Evolutionary conservation across 2,888 invertebrate genomes (phyloP).

Genomic region (Seladonia tumulorum): DNA sequence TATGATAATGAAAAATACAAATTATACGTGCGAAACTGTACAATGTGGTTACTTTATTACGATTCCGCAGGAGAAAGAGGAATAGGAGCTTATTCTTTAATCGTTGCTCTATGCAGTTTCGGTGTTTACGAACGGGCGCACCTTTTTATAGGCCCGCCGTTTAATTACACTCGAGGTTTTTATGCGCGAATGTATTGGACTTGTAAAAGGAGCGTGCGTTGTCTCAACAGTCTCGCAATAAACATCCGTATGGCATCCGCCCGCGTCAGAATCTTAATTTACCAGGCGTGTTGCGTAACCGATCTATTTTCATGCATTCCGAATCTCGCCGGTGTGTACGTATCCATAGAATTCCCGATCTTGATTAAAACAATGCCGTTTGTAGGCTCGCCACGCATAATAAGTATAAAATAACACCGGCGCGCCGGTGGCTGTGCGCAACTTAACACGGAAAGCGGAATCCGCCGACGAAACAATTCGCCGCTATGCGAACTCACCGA

Average conservation of each 20-base stretch:
- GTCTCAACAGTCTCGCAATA: conserved; percentile 70
- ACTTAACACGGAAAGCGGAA: neutral
- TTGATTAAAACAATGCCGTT: conserved; percentile 33
- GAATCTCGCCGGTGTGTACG: conserved; percentile 50
- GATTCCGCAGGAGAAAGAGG: neutral
- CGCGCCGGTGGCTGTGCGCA: neutral
- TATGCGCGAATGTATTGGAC: conserved; percentile 18
- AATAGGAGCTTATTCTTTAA: neutral
- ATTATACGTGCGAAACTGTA: neutral
- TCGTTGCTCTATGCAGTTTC: neutral
- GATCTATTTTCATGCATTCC: conserved; percentile 76
- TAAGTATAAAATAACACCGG: neutral
- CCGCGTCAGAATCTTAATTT: conserved; percentile 81
- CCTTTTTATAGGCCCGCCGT: too few species aligned
- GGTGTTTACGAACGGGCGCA: neutral
- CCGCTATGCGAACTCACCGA: neutral
- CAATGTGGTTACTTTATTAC: neutral
- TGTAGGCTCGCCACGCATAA: neutral
- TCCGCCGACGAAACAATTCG: neutral
- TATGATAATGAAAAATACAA: neutral
- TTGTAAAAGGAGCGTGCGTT: conserved; percentile 36
- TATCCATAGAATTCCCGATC: conserved; percentile 49
- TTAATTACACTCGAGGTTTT: conserved; percentile 9
- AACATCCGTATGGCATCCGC: conserved; percentile 78
- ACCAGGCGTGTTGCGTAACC: conserved; percentile 76